phyloP scores from a whole-genome alignment of 2,888 invertebrate species.

The Lottia gigantea region DNA sequence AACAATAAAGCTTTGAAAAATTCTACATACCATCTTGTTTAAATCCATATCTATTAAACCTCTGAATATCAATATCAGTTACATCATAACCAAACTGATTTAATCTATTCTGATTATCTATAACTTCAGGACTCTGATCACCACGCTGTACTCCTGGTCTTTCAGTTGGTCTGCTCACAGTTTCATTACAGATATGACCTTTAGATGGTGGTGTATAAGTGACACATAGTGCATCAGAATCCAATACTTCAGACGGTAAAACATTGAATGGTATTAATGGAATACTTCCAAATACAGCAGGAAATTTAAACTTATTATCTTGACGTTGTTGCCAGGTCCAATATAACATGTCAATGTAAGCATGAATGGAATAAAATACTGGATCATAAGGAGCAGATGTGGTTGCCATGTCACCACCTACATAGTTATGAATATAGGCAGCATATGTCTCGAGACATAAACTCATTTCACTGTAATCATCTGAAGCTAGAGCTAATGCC shows the following conservation, averaged over 20 bases:
- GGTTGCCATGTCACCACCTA: constrained; percentile 61
- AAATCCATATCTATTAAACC: constrained; percentile 53
- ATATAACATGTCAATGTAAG: constrained; percentile 59
- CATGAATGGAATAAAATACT: constrained; percentile 55
- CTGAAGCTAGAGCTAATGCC: constrained; percentile 51
- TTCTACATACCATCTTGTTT: constrained; percentile 44
- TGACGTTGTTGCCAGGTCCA: constrained; percentile 58
- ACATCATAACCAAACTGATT: constrained; percentile 54
- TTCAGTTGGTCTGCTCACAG: constrained; percentile 18
- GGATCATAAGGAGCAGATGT: constrained; percentile 56
- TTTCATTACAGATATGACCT: constrained; percentile 52
- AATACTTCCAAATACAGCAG: constrained; percentile 55
- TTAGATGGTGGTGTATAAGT: constrained; percentile 47
- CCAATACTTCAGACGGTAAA: constrained; percentile 50
- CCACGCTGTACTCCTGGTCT: constrained; percentile 29
- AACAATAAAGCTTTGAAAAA: no score
- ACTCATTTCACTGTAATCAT: constrained; percentile 58
- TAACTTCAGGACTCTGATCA: constrained; percentile 38
- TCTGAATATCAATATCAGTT: constrained; percentile 52
- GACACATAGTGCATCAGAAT: constrained; percentile 54
- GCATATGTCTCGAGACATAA: constrained; percentile 52
- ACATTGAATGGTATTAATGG: constrained; percentile 60
- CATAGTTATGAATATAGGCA: constrained; percentile 55
- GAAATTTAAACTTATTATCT: constrained; percentile 55
- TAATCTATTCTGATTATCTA: constrained; percentile 33